Percentiles rank a stretch among this genome's conserved stretches.
These are phyloP conservation scores for Digitonthophagus gazella DNA, from an alignment of 2,888 invertebrate genomes.

Conservation along the genomic window DNA sequence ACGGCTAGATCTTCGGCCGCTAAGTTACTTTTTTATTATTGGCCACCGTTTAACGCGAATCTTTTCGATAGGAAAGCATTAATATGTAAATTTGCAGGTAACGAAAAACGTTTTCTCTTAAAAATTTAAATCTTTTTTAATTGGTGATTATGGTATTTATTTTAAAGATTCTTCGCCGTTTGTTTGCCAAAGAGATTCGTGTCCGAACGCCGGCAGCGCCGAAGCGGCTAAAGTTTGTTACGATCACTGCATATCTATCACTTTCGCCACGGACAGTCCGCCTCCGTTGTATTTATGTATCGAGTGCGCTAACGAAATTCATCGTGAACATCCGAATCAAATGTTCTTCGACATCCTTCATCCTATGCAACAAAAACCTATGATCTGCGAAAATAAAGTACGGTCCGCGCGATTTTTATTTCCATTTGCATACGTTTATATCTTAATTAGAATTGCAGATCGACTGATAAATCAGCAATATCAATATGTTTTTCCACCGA, in stretches of 20 bases:
- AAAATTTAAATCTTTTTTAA: conserved; percentile 45
- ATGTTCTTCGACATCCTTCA: conserved; percentile 84
- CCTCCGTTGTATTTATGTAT: conserved; percentile 95
- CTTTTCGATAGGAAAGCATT: conserved; percentile 86
- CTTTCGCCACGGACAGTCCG: conserved; percentile 81
- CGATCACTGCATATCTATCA: conserved; percentile 88
- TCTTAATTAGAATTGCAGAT: conserved; percentile 78
- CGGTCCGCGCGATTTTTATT: too few species aligned
- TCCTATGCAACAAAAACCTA: conserved; percentile 92
- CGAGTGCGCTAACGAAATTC: conserved; percentile 92
- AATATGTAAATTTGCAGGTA: conserved; percentile 84
- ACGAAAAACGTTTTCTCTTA: too few species aligned
- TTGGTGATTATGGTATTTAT: conserved; percentile 17
- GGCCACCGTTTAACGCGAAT: conserved; percentile 96
- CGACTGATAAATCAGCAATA: conserved; percentile 86
- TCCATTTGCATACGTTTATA: not conserved
- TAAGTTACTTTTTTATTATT: conserved; percentile 96
- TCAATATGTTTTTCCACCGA: conserved; percentile 96
- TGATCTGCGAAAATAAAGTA: conserved; percentile 94
- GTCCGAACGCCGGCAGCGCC: conserved; percentile 81
- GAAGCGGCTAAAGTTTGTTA: conserved; percentile 93
- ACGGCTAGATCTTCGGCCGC: conserved; percentile 93
- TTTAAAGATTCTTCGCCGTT: conserved; percentile 74
- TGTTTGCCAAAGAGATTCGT: conserved; percentile 88
- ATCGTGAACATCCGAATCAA: conserved; percentile 81